phyloP scores from a whole-genome alignment of 2,888 invertebrate species.

The Alloscopus bannaensis region DNA sequence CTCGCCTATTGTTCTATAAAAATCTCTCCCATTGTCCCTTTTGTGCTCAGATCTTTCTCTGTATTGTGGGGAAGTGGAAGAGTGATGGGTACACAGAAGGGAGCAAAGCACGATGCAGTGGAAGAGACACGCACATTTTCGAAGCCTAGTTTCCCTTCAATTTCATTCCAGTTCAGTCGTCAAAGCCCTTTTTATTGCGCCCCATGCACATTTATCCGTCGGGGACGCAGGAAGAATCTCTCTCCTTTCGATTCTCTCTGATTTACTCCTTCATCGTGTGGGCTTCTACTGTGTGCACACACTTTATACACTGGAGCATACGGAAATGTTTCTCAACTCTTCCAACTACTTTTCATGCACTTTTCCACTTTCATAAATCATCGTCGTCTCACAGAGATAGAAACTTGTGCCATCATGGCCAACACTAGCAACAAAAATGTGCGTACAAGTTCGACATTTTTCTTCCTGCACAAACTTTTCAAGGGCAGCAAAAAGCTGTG shows the following conservation, averaged over 20 bases:
- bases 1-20: slow-evolving; percentile 25
- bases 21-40: background rate
- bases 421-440: no score
- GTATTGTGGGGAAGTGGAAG: background rate
- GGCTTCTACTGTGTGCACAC: no score
- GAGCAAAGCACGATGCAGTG: slow-evolving; percentile 13
- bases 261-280: slow-evolving; percentile 12
- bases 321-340: background rate
- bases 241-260: slow-evolving; percentile 14
- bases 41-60: background rate
- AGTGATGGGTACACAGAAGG: background rate
- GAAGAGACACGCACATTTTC: slow-evolving; percentile 23
- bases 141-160: slow-evolving; percentile 49
- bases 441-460: no score
- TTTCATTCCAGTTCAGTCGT: slow-evolving; percentile 63
- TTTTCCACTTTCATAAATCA: no score
- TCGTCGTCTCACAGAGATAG: no score
- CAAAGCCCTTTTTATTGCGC: slow-evolving; percentile 63
- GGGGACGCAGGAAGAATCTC: slow-evolving; percentile 42
- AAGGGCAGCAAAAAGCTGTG: no score
- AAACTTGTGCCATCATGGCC: no score
- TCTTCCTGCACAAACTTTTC: no score
- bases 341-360: no score
- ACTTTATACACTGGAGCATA: background rate
- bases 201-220: slow-evolving; percentile 52